Base-by-base conservation (phyloP, 1,140 invertebrate genomes). In the Aphelenchoides fujianensis region DNA sequence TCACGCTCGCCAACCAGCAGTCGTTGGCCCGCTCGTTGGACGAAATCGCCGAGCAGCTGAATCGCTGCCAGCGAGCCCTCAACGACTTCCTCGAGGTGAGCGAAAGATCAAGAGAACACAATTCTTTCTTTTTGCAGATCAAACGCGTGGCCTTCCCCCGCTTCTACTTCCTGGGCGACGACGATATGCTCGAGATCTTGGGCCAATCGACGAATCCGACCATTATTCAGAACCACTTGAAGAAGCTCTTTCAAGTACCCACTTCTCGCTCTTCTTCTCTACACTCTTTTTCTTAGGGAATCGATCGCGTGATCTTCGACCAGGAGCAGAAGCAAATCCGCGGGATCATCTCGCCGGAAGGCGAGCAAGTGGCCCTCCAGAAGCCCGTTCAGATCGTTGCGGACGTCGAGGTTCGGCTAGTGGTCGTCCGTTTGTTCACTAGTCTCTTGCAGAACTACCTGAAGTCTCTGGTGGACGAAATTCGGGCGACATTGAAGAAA, bases 101-200 rank as follows among this genome's bases (percentile, higher is more conserved):
- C 23, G 5, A 30, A 52, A 27, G 7, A 9, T n/a, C n/a, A n/a
- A n/a, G n/a, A n/a, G 1, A n/a, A 7, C 34, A 3, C 7, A 28
- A n/a, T n/a, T 36, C 61, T 72, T 36, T 66, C 69, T 71, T 76
- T 82, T 87, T 87, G 27, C 76, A 95, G 92, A 92, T 94, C 78
- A 98, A 97, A 86, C 88, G 96, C 70, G 90, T 91, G 0, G 88
- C 90, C 35, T 99, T 98, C 87, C 94, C 96, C 2, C 88, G 93
- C 76, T 99, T 99, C 86, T 99, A 99, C 85, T 99, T 99, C 86
- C 95, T 99, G 70, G 97, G 97, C 71, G 97, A 99, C 87, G 97
- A 99, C 88, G 97, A 99, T 89, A 86, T 99, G 55, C 87, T 99
- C 55, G 97, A 99, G 86, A 99, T 99, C 62, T 98, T 99, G 85